Evolutionary conservation across 2,888 invertebrate genomes (phyloP).

Genomic region (Meandrusa payeni): DNA sequence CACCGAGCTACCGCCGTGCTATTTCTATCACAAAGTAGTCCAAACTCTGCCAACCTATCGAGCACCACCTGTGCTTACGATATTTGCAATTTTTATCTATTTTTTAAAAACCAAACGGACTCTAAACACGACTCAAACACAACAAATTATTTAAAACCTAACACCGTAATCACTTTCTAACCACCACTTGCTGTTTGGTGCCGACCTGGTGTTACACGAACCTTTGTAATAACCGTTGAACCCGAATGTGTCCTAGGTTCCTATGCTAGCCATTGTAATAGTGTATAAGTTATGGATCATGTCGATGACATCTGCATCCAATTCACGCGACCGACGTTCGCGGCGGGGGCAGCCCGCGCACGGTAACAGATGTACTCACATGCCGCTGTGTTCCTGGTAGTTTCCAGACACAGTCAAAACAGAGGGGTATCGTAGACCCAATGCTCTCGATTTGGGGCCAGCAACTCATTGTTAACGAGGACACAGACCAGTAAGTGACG

Average conservation of each 20-base stretch:
- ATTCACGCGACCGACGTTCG: constrained; percentile 26
- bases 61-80: constrained; percentile 77
- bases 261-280: constrained; percentile 25
- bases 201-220: constrained; percentile 44
- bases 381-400: constrained; percentile 79
- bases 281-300: constrained; percentile 30
- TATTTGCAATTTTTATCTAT: constrained; percentile 69
- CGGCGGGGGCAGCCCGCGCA: constrained; percentile 26
- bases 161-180: constrained; percentile 43
- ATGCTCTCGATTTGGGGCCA: constrained; percentile 99
- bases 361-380: constrained; percentile 44
- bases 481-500: constrained; percentile 96
- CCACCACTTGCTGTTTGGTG: constrained; percentile 35
- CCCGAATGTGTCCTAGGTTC: constrained; percentile 32
- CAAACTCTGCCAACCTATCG: constrained; percentile 67
- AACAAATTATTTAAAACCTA: constrained; percentile 31
- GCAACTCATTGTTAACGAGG: constrained; percentile 98
- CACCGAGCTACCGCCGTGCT: constrained; percentile 55
- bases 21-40: constrained; percentile 65
- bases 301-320: constrained; percentile 30
- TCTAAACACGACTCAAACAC: constrained; percentile 50
- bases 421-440: constrained; percentile 98
- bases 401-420: constrained; percentile 94
- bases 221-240: constrained; percentile 33
- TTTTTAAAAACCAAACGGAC: constrained; percentile 48